A percentile compares a stretch with the other conserved stretches of the same genome.
Conservation (phyloP, 2,113 vertebrate species). For the Cyprichromis sp. region DNA sequence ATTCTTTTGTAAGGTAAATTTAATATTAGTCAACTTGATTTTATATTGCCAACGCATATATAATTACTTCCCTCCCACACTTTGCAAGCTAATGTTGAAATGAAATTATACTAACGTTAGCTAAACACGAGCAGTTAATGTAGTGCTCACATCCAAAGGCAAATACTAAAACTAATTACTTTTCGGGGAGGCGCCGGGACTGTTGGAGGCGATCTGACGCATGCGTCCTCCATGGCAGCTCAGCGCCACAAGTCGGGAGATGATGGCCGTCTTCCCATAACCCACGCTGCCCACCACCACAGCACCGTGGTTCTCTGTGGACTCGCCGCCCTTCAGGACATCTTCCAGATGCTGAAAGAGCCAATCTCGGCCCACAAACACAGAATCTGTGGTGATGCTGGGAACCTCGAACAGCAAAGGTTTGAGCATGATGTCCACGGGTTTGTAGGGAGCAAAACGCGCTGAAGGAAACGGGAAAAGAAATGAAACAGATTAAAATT, state of each 20-base stretch:
- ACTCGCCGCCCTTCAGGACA: slow-evolving; percentile 69
- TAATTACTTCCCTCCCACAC: not conserved
- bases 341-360: slow-evolving; percentile 87
- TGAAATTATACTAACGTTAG: not conserved
- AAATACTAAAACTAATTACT: slow-evolving; percentile 56
- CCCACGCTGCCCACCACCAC: slow-evolving; percentile 89
- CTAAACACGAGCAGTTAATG: not conserved
- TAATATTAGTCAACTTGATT: not conserved
- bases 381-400: slow-evolving; percentile 95
- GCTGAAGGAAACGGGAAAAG: slow-evolving; percentile 56
- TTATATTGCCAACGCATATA: not conserved
- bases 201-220: slow-evolving; percentile 96
- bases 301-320: slow-evolving; percentile 75
- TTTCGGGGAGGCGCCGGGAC: slow-evolving; percentile 79
- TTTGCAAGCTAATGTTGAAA: not conserved
- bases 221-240: slow-evolving; percentile 97
- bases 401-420: slow-evolving; percentile 95
- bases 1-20: not conserved
- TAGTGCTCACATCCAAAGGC: not conserved
- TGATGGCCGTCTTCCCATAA: slow-evolving; percentile 91
- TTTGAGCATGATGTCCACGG: slow-evolving; percentile 95
- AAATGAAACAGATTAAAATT: not conserved
- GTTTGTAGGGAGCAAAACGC: slow-evolving; percentile 90
- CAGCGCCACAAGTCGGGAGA: slow-evolving; percentile 92
- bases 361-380: slow-evolving; percentile 96